Base-by-base conservation (phyloP, 2,797 vertebrate genomes). In the Glossophaga mutica region DNA sequence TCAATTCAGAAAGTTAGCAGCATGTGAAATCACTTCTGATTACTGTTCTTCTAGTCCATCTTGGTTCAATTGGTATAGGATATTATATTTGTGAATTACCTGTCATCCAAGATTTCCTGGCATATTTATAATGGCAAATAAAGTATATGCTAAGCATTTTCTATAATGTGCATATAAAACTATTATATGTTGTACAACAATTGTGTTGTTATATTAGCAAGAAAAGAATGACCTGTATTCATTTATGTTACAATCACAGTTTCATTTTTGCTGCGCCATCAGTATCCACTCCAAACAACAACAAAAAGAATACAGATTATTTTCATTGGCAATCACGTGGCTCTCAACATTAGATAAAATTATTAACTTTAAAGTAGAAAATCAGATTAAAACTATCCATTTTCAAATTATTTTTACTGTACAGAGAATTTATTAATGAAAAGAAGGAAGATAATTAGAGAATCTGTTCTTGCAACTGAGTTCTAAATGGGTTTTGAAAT, bases 1-100 rank as follows among this genome's bases (percentile, higher is more conserved):
- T 96, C 90, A 93, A 44, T 96, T 94, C 77, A 96, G 95, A 96
- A 98, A 97, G 94, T 97, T 95, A 98, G 95, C 88, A 97, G 97
- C 96, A 96, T 97, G 96, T 96, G 96, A 98, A 98, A 98, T 98
- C 98, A 97, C 86, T 98, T 98, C 97, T 98, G 97, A 98, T 98
- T 97, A 98, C 94, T 88, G 50, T 71, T 97, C 91, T 98, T 97
- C 88, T 97, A 84, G 96, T 97, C 98, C 95, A 97, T 97, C 82
- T 76, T 97, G 71, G 92, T 98, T 98, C 98, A 98, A 98, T 98
- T 98, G 98, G 96, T 94, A 95, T 62, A 98, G 83, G 85, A 97
- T 98, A 98, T 98, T 98, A 97, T 97, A 98, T 93, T 97, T 97
- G 96, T 98, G 98, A 98, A 98, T 98, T 98, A 97, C 91, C 92